Percentiles rank a stretch among this genome's conserved stretches.
Evolutionary conservation across 2,888 invertebrate species (phyloP).

Genomic region (Lithosia quadra): DNA sequence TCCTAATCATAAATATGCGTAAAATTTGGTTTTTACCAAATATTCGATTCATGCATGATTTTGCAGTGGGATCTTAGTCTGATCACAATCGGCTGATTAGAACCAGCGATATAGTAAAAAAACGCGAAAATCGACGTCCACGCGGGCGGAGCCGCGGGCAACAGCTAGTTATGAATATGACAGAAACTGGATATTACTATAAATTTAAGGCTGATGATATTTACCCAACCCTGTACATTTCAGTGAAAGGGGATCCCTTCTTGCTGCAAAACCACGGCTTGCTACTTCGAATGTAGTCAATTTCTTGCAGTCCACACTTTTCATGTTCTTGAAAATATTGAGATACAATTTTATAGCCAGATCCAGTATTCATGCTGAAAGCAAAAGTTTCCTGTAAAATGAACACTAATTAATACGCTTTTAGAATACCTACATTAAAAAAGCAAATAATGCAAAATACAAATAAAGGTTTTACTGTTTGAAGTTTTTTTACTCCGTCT

Average conservation of each 20-base stretch:
- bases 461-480: slow-evolving; percentile 61
- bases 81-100: too few species aligned
- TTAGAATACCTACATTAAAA: too few species aligned
- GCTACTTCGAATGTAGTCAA: slow-evolving; percentile 82
- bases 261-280: slow-evolving; percentile 85
- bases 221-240: slow-evolving; percentile 88
- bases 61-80: too few species aligned
- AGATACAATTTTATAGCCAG: slow-evolving; percentile 87
- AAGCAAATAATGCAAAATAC: neutral
- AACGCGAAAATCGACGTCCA: too few species aligned
- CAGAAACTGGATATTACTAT: too few species aligned
- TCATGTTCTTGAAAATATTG: slow-evolving; percentile 89
- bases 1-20: too few species aligned
- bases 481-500: slow-evolving; percentile 86
- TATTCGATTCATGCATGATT: too few species aligned
- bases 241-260: slow-evolving; percentile 86
- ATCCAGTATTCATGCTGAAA: slow-evolving; percentile 87
- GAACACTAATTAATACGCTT: too few species aligned
- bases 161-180: too few species aligned
- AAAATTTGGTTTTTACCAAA: too few species aligned
- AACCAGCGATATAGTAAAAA: too few species aligned
- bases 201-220: slow-evolving; percentile 17
- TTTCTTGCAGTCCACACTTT: slow-evolving; percentile 90
- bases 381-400: slow-evolving; percentile 85
- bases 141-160: too few species aligned